Evolutionary conservation across 1,140 invertebrate species (phyloP).

Genomic region (Papilio machaon): DNA sequence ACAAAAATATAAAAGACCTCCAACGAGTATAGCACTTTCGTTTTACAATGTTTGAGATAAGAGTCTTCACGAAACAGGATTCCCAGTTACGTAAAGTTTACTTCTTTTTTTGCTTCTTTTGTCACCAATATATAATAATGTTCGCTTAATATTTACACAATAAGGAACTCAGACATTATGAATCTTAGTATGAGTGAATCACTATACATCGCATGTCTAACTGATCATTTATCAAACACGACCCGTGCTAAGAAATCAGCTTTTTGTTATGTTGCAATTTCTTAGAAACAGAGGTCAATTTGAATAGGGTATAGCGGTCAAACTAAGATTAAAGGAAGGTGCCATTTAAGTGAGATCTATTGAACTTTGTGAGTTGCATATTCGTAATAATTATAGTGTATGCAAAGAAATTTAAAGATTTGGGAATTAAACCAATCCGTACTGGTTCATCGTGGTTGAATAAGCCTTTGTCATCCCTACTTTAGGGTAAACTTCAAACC

Average conservation of each 20-base stretch:
- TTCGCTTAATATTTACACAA: neutral
- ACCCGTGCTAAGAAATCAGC: constrained; percentile 37
- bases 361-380: neutral
- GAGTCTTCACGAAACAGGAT: too few relatives aligned
- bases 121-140: too few relatives aligned
- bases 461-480: too few relatives aligned
- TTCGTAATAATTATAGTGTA: too few relatives aligned
- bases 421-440: too few relatives aligned
- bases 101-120: neutral
- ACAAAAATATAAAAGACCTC: neutral
- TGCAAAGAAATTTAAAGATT: too few relatives aligned
- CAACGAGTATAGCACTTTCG: neutral
- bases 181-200: neutral
- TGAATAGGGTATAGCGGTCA: constrained; percentile 37
- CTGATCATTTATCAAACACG: constrained; percentile 47
- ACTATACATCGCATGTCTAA: constrained; percentile 14
- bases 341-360: neutral
- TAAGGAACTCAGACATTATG: neutral
- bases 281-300: constrained; percentile 44
- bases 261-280: constrained; percentile 44
- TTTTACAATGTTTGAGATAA: too few relatives aligned
- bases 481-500: too few relatives aligned
- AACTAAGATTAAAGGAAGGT: neutral
- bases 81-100: neutral
- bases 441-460: too few relatives aligned